phyloP scores from a whole-genome alignment of 2,888 invertebrate genomes.

The Cheilosia impressa region DNA sequence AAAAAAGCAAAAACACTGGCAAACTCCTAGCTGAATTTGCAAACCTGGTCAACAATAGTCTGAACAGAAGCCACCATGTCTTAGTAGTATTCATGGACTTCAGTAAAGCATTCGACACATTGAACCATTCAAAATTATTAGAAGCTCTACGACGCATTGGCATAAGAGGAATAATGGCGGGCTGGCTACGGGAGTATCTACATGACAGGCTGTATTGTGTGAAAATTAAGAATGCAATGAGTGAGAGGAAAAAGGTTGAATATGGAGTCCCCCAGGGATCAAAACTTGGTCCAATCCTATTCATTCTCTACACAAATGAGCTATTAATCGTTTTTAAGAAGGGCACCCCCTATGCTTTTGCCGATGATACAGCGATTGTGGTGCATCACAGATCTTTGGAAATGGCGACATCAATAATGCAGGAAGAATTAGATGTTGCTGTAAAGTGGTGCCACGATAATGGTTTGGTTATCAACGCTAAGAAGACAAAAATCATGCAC shows the following conservation, averaged over 20 bases:
- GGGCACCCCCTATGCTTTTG: background rate
- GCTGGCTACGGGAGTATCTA: background rate
- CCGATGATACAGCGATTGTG: no score
- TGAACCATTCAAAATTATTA: conserved; percentile 3
- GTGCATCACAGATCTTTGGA: no score
- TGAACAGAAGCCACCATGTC: conserved; percentile 17
- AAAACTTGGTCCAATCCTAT: background rate
- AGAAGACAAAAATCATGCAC: no score
- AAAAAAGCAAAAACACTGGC: conserved; percentile 10
- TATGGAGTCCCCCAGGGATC: background rate
- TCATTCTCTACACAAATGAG: conserved; percentile 12
- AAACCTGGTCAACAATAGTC: conserved; percentile 3
- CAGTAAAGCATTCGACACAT: conserved; percentile 27
- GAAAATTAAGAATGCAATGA: conserved; percentile 1
- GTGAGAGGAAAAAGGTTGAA: background rate
- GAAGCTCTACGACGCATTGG: conserved; percentile 6
- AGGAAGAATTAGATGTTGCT: no score
- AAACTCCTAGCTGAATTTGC: conserved; percentile 14
- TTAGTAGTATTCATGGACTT: conserved; percentile 24
- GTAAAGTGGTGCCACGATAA: background rate
- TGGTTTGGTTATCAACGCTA: no score
- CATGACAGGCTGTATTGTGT: background rate
- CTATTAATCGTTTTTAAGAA: background rate
- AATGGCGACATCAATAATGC: no score
- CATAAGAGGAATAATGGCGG: conserved; percentile 3